Percentiles rank a stretch among this genome's conserved stretches.
phyloP scores from a whole-genome alignment of 2,888 invertebrate genomes.

The Drosophila maculinotata region DNA sequence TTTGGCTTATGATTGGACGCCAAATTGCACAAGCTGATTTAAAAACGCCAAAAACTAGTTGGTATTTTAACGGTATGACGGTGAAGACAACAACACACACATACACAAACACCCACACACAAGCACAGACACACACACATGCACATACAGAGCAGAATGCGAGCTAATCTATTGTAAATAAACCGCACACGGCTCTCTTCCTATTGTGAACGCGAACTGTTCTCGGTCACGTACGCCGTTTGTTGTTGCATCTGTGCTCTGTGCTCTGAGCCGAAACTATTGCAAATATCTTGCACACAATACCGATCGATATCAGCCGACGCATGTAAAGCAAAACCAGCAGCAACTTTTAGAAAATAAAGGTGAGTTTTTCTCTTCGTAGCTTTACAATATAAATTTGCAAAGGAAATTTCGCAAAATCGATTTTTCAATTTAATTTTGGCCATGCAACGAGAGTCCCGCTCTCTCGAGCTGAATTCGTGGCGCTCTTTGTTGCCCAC shows the following conservation, averaged over 20 bases:
- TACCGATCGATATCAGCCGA: constrained; percentile 37
- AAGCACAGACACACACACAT: constrained; percentile 2
- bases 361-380: constrained; percentile 50
- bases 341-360: constrained; percentile 5
- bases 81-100: constrained; percentile 24
- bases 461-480: constrained; percentile 19
- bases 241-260: constrained; percentile 57
- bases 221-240: constrained; percentile 75
- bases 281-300: constrained; percentile 38
- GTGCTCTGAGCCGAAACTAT: constrained; percentile 37
- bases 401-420: constrained; percentile 50
- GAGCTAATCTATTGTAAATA: constrained; percentile 74
- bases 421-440: constrained; percentile 64
- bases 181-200: constrained; percentile 65
- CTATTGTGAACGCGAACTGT: constrained; percentile 71
- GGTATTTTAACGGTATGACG: constrained; percentile 1
- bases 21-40: constrained; percentile 10
- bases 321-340: constrained; percentile 10
- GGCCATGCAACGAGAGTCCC: constrained; percentile 12
- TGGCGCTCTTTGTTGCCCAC: constrained; percentile 18
- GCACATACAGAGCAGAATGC: constrained; percentile 32
- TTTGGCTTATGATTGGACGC: constrained; percentile 34
- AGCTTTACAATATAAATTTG: constrained; percentile 23
- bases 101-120: constrained; percentile 1
- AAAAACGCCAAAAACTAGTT: neutral